phyloP scores from a whole-genome alignment of 2,113 vertebrate species.

The Bubo blakistoni region DNA sequence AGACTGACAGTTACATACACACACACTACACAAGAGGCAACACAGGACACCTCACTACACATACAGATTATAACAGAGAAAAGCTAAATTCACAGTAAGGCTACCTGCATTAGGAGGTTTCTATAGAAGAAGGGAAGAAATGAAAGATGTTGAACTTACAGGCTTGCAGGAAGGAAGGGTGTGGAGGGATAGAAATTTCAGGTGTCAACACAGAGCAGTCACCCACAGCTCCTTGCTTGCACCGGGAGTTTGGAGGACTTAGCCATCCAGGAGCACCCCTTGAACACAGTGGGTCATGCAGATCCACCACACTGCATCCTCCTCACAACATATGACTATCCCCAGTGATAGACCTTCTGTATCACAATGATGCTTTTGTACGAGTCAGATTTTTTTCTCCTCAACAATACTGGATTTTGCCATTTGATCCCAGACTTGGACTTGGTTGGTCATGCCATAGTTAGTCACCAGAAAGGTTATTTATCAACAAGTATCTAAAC shows the following conservation, averaged over 20 bases:
- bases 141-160: not conserved
- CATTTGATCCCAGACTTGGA: not conserved
- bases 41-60: not conserved
- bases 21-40: not conserved
- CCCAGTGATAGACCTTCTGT: not conserved
- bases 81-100: not conserved
- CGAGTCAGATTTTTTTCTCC: fast-evolving
- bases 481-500: not conserved
- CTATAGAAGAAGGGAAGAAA: not conserved
- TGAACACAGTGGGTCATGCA: not conserved
- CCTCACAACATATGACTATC: not conserved
- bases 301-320: fast-evolving
- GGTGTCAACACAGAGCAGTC: not conserved
- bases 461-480: not conserved
- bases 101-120: not conserved
- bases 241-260: not conserved
- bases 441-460: not conserved
- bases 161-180: not conserved
- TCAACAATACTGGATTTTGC: not conserved
- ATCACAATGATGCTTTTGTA: not conserved
- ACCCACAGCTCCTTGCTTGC: not conserved
- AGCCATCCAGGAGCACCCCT: not conserved
- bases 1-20: not conserved
- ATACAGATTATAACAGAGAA: not conserved
- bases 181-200: not conserved